These are phyloP conservation scores for Eupsilia transversa DNA, from an alignment of 2,888 invertebrate species.

Conservation along the genomic window DNA sequence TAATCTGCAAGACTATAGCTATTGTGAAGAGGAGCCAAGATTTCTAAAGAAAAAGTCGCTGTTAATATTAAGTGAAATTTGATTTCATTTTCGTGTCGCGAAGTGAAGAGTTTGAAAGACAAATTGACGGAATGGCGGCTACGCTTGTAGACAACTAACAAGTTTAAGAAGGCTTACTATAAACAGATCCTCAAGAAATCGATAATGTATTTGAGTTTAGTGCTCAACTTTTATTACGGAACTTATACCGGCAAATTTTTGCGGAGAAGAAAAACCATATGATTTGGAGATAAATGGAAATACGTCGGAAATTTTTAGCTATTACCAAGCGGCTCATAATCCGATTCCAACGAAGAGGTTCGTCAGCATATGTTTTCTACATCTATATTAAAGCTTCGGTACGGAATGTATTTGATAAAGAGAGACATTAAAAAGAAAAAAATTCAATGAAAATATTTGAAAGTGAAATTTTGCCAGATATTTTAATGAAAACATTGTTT, in stretches of 20 bases:
- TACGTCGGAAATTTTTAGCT: constrained; percentile 40
- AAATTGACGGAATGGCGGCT: not conserved
- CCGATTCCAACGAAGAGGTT: constrained; percentile 42
- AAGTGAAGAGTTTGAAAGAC: constrained; percentile 25
- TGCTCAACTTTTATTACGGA: constrained; percentile 4
- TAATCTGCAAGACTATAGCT: constrained; percentile 56
- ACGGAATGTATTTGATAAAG: constrained; percentile 13
- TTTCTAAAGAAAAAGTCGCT: constrained; percentile 47
- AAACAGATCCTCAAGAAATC: not conserved
- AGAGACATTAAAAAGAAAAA: no score
- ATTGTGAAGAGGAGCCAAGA: constrained; percentile 41
- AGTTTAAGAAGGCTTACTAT: not conserved
- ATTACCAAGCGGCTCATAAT: constrained; percentile 40
- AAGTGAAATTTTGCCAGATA: not conserved
- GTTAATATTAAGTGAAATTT: constrained; percentile 49
- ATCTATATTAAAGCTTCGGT: constrained; percentile 27
- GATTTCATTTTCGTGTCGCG: constrained; percentile 42
- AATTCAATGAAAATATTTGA: not conserved
- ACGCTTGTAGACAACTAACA: not conserved
- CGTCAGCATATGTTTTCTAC: constrained; percentile 46
- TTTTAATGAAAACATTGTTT: constrained; percentile 53
- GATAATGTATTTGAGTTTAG: constrained; percentile 13
- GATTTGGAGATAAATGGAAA: constrained; percentile 53
- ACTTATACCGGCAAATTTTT: constrained; percentile 26
- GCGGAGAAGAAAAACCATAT: constrained; percentile 29